Evolutionary conservation across 1,140 invertebrate species (phyloP).

Genomic region (Aphis craccivora): DNA sequence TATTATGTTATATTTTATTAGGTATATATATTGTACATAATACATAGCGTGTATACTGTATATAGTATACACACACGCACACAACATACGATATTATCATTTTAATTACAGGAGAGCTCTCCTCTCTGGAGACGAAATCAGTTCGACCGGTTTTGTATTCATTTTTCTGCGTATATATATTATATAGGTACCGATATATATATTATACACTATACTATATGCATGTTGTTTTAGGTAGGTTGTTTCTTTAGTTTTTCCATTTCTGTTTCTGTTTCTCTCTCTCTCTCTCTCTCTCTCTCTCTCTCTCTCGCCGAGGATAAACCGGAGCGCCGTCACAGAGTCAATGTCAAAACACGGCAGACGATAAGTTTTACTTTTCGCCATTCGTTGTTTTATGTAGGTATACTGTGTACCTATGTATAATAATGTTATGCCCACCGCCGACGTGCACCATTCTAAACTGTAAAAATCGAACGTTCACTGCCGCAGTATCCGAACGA

Average conservation of each 20-base stretch:
- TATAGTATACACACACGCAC: background rate
- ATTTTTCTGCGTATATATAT: background rate
- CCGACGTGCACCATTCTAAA: background rate
- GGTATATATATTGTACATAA: background rate
- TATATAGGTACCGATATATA: background rate
- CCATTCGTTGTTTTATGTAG: background rate
- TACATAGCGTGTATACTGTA: background rate
- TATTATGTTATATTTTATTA: background rate
- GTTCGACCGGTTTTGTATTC: conserved; percentile 46
- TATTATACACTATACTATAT: background rate
- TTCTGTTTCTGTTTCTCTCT: background rate
- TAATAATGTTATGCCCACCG: background rate
- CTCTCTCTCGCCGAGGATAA: background rate
- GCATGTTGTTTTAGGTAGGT: background rate
- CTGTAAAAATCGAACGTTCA: background rate
- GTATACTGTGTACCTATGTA: background rate
- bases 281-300: background rate
- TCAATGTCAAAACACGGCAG: conserved; percentile 28
- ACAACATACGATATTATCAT: background rate
- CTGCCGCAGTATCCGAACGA: background rate
- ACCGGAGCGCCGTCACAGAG: background rate
- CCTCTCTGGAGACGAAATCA: background rate
- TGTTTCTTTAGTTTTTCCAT: background rate
- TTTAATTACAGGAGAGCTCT: background rate
- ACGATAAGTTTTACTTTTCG: conserved; percentile 28